A percentile compares a stretch with the other conserved stretches of the same genome.
These are phyloP conservation scores for Murina feae DNA, from an alignment of 2,113 vertebrate species.

Conservation along the genomic window DNA sequence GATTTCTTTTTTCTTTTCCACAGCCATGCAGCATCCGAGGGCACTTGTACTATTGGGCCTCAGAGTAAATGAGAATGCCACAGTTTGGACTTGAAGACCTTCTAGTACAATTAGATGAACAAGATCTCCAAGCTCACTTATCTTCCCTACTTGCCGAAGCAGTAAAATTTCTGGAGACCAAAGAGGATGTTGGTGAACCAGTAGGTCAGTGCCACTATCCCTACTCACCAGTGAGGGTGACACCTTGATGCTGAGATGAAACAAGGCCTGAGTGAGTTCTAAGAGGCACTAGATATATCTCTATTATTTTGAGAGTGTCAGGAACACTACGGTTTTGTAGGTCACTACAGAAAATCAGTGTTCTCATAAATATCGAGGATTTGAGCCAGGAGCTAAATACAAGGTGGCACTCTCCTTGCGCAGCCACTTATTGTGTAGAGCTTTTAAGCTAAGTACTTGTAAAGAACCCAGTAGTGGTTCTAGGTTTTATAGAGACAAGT, in stretches of 20 bases:
- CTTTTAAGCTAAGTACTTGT: background rate
- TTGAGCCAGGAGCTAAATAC: background rate
- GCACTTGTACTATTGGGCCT: background rate
- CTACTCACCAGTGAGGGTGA: background rate
- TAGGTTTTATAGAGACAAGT: background rate
- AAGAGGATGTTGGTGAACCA: background rate
- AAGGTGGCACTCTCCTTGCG: background rate
- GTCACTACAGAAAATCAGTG: background rate
- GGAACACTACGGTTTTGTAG: background rate
- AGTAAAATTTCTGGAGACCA: background rate
- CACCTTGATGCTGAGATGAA: background rate
- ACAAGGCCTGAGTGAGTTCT: background rate
- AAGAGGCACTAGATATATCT: background rate
- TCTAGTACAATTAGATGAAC: background rate
- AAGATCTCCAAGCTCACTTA: background rate
- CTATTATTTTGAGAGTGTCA: background rate
- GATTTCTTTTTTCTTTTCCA: background rate
- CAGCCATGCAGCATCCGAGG: background rate
- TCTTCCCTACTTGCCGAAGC: background rate
- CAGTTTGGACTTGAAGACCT: background rate
- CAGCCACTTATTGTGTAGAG: background rate
- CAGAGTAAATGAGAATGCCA: background rate
- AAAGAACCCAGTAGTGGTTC: background rate
- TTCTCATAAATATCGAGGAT: background rate
- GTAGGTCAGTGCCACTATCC: background rate